Percentiles rank a stretch among this genome's conserved stretches.
Conservation (phyloP, 2,113 vertebrate genomes). For the Xiphophorus maculatus region DNA sequence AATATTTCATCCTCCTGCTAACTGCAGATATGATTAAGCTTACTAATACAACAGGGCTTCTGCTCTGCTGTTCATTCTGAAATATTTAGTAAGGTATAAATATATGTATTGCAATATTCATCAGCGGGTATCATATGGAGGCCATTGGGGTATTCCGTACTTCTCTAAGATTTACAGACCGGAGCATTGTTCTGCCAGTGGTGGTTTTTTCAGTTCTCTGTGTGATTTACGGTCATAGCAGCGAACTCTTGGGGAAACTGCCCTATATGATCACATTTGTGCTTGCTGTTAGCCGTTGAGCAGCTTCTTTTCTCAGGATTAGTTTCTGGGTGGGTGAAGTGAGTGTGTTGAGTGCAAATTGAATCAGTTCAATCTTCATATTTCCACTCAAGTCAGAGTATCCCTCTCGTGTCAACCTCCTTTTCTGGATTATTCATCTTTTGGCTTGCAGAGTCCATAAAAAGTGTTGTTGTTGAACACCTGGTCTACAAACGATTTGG, state of each 20-base stretch:
- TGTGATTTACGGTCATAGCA: conserved; percentile 47
- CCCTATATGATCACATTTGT: conserved; percentile 41
- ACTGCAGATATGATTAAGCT: conserved; percentile 31
- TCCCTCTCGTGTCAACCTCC: conserved; percentile 30
- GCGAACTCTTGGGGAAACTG: conserved; percentile 28
- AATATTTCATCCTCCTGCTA: conserved; percentile 48
- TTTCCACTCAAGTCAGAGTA: conserved; percentile 27
- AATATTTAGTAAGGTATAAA: conserved; percentile 28
- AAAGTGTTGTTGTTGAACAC: conserved; percentile 16
- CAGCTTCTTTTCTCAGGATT: conserved; percentile 28
- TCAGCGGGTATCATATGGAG: conserved; percentile 16
- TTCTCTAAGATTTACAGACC: conserved; percentile 14
- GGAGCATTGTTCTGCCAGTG: conserved; percentile 39
- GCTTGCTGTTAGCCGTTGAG: conserved; percentile 15
- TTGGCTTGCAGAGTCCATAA: conserved; percentile 23
- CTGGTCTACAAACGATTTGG: neutral
- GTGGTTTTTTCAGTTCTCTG: conserved; percentile 6
- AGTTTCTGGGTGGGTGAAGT: conserved; percentile 4
- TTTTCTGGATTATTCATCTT: conserved; percentile 35
- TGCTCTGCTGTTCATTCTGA: conserved; percentile 14
- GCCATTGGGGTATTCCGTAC: neutral
- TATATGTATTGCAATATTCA: conserved; percentile 49
- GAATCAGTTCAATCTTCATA: conserved; percentile 45
- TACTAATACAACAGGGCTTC: conserved; percentile 26
- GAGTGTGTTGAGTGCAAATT: conserved; percentile 20